phyloP scores from a whole-genome alignment of 1,140 invertebrate genomes.

The Drosophila lacteicornis region DNA sequence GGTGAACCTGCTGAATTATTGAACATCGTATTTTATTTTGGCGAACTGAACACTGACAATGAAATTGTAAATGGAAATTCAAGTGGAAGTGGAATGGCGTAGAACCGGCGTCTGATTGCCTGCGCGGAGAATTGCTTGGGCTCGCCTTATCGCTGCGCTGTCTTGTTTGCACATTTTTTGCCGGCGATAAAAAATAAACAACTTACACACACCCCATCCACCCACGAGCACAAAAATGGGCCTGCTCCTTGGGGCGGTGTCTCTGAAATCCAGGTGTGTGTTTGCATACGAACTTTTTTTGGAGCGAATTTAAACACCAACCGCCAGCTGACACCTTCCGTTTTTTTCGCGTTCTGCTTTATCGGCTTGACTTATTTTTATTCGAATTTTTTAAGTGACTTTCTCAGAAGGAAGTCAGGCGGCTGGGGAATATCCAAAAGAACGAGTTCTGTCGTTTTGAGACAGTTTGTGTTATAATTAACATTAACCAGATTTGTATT shows the following conservation, averaged over 20 bases:
- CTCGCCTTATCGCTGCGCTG: constrained; percentile 28
- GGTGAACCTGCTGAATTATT: constrained; percentile 48
- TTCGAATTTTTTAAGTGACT: constrained; percentile 30
- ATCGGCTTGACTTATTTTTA: constrained; percentile 38
- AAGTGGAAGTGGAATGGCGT: constrained; percentile 22
- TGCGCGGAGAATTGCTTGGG: constrained; percentile 17
- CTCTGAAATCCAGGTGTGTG: constrained; percentile 38
- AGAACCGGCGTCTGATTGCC: constrained; percentile 23
- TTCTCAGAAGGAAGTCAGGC: constrained; percentile 36
- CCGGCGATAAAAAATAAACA: constrained; percentile 32
- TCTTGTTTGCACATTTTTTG: constrained; percentile 26
- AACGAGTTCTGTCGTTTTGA: constrained; percentile 14
- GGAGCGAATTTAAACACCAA: constrained; percentile 26
- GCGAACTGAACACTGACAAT: constrained; percentile 30
- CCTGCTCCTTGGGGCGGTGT: constrained; percentile 38
- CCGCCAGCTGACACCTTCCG: constrained; percentile 38
- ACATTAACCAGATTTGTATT: constrained; percentile 23
- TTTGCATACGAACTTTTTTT: constrained; percentile 37
- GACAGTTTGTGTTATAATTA: constrained; percentile 13
- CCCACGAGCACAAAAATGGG: not conserved
- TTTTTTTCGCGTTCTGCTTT: constrained; percentile 11
- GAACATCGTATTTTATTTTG: constrained; percentile 33
- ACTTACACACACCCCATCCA: constrained; percentile 15
- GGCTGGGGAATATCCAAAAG: constrained; percentile 10
- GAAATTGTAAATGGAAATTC: constrained; percentile 41